Conservation (phyloP, 2,113 vertebrate species). For the Pteronura brasiliensis region DNA sequence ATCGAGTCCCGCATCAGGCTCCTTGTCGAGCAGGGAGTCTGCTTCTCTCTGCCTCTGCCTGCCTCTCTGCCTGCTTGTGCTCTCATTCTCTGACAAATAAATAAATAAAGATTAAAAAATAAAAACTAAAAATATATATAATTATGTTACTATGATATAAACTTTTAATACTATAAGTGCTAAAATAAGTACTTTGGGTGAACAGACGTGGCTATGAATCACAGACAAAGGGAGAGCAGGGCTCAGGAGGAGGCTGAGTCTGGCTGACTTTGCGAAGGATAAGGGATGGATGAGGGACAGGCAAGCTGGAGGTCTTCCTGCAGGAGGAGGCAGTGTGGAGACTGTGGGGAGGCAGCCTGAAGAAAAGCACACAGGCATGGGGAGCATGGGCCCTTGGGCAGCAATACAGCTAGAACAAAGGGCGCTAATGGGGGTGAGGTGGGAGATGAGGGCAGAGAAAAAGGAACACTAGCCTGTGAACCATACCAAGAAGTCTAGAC, state of each 20-base stretch:
- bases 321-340: not conserved
- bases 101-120: no score
- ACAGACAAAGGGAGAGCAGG: not conserved
- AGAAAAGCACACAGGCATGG: not conserved
- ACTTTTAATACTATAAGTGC: not conserved
- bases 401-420: not conserved
- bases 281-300: not conserved
- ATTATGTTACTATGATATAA: not conserved
- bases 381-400: fast-evolving
- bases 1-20: no score
- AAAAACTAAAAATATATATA: not conserved
- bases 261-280: not conserved
- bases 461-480: not conserved
- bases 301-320: not conserved
- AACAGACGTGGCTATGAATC: not conserved
- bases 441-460: not conserved
- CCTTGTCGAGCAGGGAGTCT: no score
- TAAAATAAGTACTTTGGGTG: not conserved
- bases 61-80: no score
- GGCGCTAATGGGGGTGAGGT: no score
- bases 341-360: no score
- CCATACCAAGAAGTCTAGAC: not conserved
- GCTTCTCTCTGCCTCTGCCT: no score
- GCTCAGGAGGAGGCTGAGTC: not conserved
- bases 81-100: no score